phyloP scores from a whole-genome alignment of 2,797 vertebrate species.

The Catharus ustulatus region DNA sequence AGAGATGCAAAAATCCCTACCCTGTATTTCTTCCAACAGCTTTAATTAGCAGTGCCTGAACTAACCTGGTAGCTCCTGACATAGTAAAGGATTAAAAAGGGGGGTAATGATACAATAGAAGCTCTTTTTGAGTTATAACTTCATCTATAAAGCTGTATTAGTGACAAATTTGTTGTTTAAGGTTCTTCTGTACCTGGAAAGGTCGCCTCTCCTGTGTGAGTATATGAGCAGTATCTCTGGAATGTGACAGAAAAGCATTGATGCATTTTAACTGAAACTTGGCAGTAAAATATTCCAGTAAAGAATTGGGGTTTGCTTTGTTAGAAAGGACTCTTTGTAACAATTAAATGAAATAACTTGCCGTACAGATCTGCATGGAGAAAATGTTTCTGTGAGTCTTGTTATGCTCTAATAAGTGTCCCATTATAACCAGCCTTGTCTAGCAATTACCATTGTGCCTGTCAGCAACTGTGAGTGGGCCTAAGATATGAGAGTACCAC shows the following conservation, averaged over 20 bases:
- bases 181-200: not conserved
- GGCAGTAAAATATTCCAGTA: not conserved
- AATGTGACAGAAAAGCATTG: not conserved
- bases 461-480: not conserved
- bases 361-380: rapidly evolving
- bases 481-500: not conserved
- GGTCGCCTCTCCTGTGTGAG: not conserved
- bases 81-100: not conserved
- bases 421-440: not conserved
- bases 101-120: not conserved
- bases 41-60: not conserved
- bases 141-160: not conserved
- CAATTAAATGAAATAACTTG: not conserved
- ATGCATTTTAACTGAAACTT: not conserved
- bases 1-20: not conserved
- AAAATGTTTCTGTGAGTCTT: not conserved
- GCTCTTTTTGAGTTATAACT: not conserved
- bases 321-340: not conserved
- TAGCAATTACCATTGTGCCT: not conserved
- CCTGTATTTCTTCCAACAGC: not conserved
- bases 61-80: not conserved
- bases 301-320: not conserved
- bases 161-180: not conserved
- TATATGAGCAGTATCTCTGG: not conserved
- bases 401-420: constrained; percentile 3